phyloP scores from a whole-genome alignment of 2,888 invertebrate species.

The Eurytoma californica region DNA sequence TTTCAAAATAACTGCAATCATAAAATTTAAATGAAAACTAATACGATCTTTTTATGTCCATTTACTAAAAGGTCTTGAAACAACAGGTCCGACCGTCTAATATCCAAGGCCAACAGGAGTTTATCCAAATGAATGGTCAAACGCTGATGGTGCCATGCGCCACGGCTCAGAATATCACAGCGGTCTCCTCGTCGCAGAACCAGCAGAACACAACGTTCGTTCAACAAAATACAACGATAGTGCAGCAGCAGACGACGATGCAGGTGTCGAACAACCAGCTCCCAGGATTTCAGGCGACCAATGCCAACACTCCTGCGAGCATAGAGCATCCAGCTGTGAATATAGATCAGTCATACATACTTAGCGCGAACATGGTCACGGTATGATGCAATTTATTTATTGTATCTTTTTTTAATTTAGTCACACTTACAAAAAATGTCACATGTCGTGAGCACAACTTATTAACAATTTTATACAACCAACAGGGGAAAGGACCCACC shows the following conservation, averaged over 20 bases:
- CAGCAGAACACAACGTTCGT: conserved; percentile 84
- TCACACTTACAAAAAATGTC: too few species aligned
- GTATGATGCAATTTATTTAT: conserved; percentile 17
- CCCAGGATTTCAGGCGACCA: conserved; percentile 68
- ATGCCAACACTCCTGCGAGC: conserved; percentile 63
- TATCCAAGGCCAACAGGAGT: conserved; percentile 81
- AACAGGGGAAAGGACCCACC: conserved; percentile 66
- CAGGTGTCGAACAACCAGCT: conserved; percentile 81
- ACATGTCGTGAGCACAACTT: too few species aligned
- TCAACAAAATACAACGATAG: conserved; percentile 90
- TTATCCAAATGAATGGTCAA: conserved; percentile 84
- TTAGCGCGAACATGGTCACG: conserved; percentile 67
- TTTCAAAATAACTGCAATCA: neutral
- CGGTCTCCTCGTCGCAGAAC: conserved; percentile 77
- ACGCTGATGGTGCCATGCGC: conserved; percentile 84
- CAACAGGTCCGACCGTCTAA: conserved; percentile 72
- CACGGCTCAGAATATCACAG: conserved; percentile 75
- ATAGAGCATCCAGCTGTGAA: conserved; percentile 74
- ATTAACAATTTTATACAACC: neutral
- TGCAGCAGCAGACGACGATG: conserved; percentile 88
- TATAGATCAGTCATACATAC: conserved; percentile 76
- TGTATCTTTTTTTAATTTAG: too few species aligned
- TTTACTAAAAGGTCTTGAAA: conserved; percentile 7
- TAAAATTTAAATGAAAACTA: neutral
- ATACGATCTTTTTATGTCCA: neutral